Evolutionary conservation across 2,113 vertebrate genomes (phyloP).

Genomic region (Bufo bufo): DNA sequence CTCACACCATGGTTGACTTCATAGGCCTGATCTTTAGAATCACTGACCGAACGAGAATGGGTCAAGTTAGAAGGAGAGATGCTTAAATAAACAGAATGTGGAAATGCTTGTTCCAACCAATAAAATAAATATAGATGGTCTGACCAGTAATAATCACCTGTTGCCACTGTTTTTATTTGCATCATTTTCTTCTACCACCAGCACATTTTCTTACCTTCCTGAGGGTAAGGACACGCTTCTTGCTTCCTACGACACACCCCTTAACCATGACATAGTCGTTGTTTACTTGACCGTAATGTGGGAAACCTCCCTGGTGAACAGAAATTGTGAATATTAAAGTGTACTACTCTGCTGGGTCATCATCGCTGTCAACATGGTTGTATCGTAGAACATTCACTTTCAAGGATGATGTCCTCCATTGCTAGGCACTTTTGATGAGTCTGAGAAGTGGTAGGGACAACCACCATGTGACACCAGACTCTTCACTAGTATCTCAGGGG

Average conservation of each 20-base stretch:
- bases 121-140: not conserved
- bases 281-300: constrained; percentile 80
- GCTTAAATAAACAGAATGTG: no score
- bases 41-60: not conserved
- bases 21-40: not conserved
- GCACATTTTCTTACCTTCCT: constrained; percentile 73
- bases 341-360: not conserved
- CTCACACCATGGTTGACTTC: not conserved
- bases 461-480: no score
- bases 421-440: not conserved
- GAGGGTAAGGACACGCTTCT: constrained; percentile 79
- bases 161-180: no score
- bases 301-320: constrained; percentile 76
- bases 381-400: not conserved
- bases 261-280: constrained; percentile 83
- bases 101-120: no score
- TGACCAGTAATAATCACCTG: not conserved
- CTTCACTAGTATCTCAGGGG: not conserved
- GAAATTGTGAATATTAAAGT: not conserved
- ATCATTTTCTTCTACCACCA: no score
- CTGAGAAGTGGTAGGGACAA: no score
- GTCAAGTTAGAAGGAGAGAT: no score
- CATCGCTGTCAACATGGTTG: not conserved
- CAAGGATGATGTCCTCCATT: not conserved
- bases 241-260: constrained; percentile 80